Evolutionary conservation across 2,113 vertebrate genomes (phyloP), one percentile per base, ranked within the genome.

Genomic region (Melanotaenia duboulayi): DNA sequence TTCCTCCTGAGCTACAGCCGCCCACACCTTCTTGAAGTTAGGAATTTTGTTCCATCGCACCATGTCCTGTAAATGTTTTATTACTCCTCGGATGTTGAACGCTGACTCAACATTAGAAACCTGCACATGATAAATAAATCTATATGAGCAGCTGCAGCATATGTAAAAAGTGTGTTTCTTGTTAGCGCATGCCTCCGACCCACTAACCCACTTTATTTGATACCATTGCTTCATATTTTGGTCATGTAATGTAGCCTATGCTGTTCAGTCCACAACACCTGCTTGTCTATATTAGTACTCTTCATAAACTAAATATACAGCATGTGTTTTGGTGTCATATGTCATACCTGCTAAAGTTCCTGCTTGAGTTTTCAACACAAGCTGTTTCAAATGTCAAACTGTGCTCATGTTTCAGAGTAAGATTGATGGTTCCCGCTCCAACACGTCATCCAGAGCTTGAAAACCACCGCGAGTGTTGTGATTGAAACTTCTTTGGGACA

Each of bases 401-500:
- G 17, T n/a, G 32, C 8, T 35, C 32, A 35, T 35, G 32, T 5
- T 35, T 9, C 32, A 35, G 32, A 35, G 32, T 35, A 35, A 35
- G 32, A 76, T 58, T 71, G 46, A 82, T 80, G 16, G 42, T 65
- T 39, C 2, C 4, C 7, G 54, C 64, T 24, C 23, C 56, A 39
- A 67, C 54, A 5, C 37, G 64, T 58, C 42, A 51, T 65, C 65
- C 25, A 24, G 49, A 73, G 66, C 78, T 71, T 65, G 63, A 66
- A 70, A 60, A 66, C 37, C 28, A 50, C 59, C 71, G 23, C 44
- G 68, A 49, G 39, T 50, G 64, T 65, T 83, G 50, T 48, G 56
- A 78, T 82, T 77, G n/a, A 66, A 74, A 74, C 70, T 67, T 87
- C 76, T 84, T 84, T 73, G 76, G 76, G 76, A 75, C 74, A 71